phyloP scores from a whole-genome alignment of 2,888 invertebrate species.

The Ypsolopha scabrella region DNA sequence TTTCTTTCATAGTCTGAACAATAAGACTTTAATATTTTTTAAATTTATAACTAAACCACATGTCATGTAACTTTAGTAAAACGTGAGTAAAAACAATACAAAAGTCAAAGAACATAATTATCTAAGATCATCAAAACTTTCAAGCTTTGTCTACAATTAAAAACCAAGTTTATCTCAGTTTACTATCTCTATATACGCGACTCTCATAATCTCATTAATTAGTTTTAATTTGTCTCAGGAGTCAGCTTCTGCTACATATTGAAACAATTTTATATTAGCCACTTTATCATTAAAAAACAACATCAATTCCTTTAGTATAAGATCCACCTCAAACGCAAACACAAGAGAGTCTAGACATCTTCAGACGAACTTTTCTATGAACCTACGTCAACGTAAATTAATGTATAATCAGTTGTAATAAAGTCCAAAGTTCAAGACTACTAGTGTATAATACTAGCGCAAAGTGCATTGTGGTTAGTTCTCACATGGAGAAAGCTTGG shows the following conservation, averaged over 20 bases:
- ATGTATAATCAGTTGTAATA: not conserved
- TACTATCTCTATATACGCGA: not conserved
- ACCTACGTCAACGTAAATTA: not conserved
- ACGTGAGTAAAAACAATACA: too few relatives aligned
- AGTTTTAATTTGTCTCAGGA: slow-evolving; percentile 1
- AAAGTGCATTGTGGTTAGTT: slow-evolving; percentile 5
- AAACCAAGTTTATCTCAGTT: not conserved
- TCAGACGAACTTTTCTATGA: not conserved
- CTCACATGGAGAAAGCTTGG: slow-evolving; percentile 6
- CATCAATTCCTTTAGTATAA: not conserved
- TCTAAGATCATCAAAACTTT: too few relatives aligned
- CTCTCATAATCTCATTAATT: slow-evolving; percentile 3
- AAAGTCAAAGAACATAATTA: too few relatives aligned
- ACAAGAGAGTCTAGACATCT: too few relatives aligned
- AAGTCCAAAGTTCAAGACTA: not conserved
- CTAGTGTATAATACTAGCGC: not conserved
- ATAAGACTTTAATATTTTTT: too few relatives aligned
- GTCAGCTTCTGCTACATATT: not conserved
- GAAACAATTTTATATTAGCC: not conserved
- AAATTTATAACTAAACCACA: too few relatives aligned
- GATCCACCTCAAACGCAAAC: too few relatives aligned
- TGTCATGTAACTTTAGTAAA: too few relatives aligned
- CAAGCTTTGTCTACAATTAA: not conserved
- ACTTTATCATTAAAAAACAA: not conserved
- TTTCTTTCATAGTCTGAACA: too few relatives aligned